A percentile compares a stretch with the other conserved stretches of the same genome.
Conservation (phyloP, 2,888 invertebrate genomes). For the Dendrolimus pini region DNA sequence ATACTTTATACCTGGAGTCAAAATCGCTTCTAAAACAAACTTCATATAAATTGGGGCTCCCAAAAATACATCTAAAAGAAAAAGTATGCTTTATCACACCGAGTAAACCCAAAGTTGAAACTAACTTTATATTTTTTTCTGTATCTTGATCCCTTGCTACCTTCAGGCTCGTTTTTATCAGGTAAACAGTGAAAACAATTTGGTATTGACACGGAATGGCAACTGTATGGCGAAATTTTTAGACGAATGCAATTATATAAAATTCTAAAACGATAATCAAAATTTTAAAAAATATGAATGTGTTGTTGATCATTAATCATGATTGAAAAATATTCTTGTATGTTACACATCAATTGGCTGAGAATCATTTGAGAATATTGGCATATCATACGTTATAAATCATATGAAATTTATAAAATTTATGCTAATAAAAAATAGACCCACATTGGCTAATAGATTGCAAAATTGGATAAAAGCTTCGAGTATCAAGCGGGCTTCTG, state of each 20-base stretch:
- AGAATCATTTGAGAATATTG: slow-evolving; percentile 27
- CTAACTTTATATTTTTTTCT: slow-evolving; percentile 74
- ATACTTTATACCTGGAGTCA: background rate
- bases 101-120: slow-evolving; percentile 44
- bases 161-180: slow-evolving; percentile 91
- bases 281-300: slow-evolving; percentile 40
- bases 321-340: slow-evolving; percentile 34
- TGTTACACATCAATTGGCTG: slow-evolving; percentile 59
- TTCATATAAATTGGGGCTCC: no score
- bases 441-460: slow-evolving; percentile 55
- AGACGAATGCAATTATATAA: slow-evolving; percentile 57
- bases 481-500: slow-evolving; percentile 64
- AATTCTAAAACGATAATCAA: slow-evolving; percentile 22
- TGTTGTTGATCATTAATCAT: slow-evolving; percentile 54
- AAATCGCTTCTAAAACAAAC: background rate
- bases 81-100: slow-evolving; percentile 22
- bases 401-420: slow-evolving; percentile 8
- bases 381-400: slow-evolving; percentile 21
- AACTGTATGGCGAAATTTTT: slow-evolving; percentile 70
- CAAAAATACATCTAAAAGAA: background rate
- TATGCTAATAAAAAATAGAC: slow-evolving; percentile 42
- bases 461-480: slow-evolving; percentile 47
- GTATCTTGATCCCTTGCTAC: slow-evolving; percentile 81
- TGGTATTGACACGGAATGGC: slow-evolving; percentile 70
- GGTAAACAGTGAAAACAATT: slow-evolving; percentile 80